Evolutionary conservation across 2,888 invertebrate species (phyloP), one percentile per base, ranked within the genome.

Genomic region (Miltochrista miniata): DNA sequence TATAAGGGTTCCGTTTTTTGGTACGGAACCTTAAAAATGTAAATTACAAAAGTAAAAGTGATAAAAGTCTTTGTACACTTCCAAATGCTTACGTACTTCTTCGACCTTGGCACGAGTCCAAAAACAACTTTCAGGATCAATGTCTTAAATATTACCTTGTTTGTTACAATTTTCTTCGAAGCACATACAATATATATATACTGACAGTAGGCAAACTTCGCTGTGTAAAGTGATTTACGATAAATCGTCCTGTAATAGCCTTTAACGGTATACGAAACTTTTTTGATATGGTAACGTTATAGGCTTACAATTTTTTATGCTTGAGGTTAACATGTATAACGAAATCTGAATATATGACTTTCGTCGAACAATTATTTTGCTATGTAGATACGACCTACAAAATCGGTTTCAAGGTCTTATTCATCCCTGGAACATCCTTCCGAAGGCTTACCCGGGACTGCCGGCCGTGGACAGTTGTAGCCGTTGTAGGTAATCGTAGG

Each of bases 61-160:
- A 38, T 18, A 39, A 24, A 24, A 52, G 60, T n/a, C n/a, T 40
- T 30, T 31, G 51, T 54, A 30, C 45, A 45, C 40, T 56, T 52
- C 48, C 58, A 41, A 37, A 34, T 34, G 45, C 49, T 34, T 35
- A 18, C 41, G 18, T 31, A 46, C 33, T 46, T 30, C 40, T 31
- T 39, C 29, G 40, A 41, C 40, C 24, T 52, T 65, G 67, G 64
- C 56, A 10, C 13, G 33, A 41, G 48, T 53, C 67, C 64, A 65
- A 40, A 33, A 55, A 54, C 48, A 44, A 30, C 14, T 48, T 45
- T 51, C 64, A 67, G 15, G 64, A 64, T 66, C 67, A 67, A 59
- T 67, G 55, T 57, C 51, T 63, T 38, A 40, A 37, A 59, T 55
- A 65, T 66, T 63, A 52, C 53, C 52, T 57, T 65, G 64, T 65